Evolutionary conservation across 2,797 vertebrate genomes (phyloP), one percentile per base, ranked within the genome.

Genomic region (Leptoclinus maculatus): DNA sequence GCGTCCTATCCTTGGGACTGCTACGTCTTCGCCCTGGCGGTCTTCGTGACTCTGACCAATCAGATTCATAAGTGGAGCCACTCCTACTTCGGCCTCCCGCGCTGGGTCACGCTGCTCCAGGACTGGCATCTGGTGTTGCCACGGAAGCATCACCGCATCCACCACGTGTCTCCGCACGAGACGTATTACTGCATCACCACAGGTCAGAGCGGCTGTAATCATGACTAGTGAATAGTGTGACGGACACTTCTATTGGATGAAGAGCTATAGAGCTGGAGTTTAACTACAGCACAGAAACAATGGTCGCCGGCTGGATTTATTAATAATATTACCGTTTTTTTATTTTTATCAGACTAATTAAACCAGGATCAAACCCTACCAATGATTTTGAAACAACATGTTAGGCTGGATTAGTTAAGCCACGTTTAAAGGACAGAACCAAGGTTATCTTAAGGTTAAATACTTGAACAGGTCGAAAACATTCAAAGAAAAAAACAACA

Each of bases 51-150:
- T 2, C 87, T 95, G 93, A 96, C 95, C 88, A 96, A 96, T 91
- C 95, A 96, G 91, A 96, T 96, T 43, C 95, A 96, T 41, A 95
- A 95, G 87, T 96, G 95, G 95, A 95, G 95, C 47, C 95, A 96
- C 88, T 95, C 95, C 13, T 95, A 95, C 90, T 95, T 95, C 0
- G 94, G 91, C 53, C 93, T 95, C 76, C 95, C 95, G 0, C 77
- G 84, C 79, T 95, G 95, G 94, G 95, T 96, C 85, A 94, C 70
- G 10, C 79, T 94, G 78, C 92, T 96, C 68, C 95, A 96, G 91
- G 92, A 95, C 83, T 94, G 94, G 86, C 94, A 95, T 83, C 75
- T 96, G 82, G 92, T 95, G 88, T 91, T 96, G 82, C 95, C 95
- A 71, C 90, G 93, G 74, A 95, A 95, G 88, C 95, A 96, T 86